Base-by-base conservation (phyloP, 2,888 invertebrate genomes). In the Cacoxenus indagator region DNA sequence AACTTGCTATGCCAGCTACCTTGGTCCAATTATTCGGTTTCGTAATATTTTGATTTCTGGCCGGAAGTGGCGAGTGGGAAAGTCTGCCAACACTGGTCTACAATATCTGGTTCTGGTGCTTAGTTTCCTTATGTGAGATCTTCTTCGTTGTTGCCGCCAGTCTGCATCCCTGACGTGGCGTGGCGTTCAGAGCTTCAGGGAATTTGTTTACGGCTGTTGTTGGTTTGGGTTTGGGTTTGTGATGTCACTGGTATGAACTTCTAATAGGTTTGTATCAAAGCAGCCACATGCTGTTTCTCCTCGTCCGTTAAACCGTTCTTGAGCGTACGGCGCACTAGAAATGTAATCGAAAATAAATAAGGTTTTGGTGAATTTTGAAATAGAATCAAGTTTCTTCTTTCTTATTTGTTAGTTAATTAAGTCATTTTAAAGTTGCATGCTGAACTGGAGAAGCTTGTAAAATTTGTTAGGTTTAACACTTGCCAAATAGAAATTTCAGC, bases 271-370 rank as follows among this genome's bases (percentile, higher is more conserved):
- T 93, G 92, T 85, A 93, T 93, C 88, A 92, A 91, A 76, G 93
- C 91, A 81, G 93, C 92, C 79, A 94, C 91, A 87, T 93, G 92
- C 87, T 92, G 93, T 88, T 93, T 92, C 87, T 95, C 95, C 88
- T 95, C 94, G 84, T 94, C 93, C 73, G 93, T 93, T 80, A 95
- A 90, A 77, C 94, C 95, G 88, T 93, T 93, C 86, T 94, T 93
- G 83, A 95, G 89, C 73, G 95, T 95, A 88, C 95, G 91, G 87
- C 95, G 91, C 89, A 95, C 95, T 95, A 90, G 54, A 82, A 81
- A 26, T 1, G 2, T 9, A 61, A 51, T 29, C 37, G 48, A 64
- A n/a, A 67, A 68, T 17, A 43, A 48, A 48, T 0, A n/a, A 57
- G 59, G 31, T 19, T 11, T 51, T 17, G 48, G 2, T n/a, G 46